phyloP scores from a whole-genome alignment of 2,797 vertebrate genomes.

The Rhinophrynus dorsalis region DNA sequence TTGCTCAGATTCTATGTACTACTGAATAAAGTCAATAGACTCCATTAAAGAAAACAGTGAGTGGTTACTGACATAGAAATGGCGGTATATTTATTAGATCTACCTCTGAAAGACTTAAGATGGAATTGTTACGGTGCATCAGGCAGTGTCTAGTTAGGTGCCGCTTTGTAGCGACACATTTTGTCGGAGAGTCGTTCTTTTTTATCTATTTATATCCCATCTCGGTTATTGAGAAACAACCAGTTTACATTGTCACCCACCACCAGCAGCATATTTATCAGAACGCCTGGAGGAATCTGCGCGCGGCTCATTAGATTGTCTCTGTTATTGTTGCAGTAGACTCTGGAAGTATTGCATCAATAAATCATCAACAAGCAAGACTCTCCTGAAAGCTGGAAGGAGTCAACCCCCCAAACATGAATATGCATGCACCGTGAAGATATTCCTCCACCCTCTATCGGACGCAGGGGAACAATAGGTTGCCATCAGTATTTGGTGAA shows the following conservation, averaged over 20 bases:
- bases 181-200: neutral
- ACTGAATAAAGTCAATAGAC: neutral
- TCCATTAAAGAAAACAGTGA: neutral
- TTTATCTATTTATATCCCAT: constrained; percentile 16
- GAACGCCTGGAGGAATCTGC: constrained; percentile 21
- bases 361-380: constrained; percentile 22
- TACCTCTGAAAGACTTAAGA: neutral
- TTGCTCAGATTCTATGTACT: no score
- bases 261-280: constrained; percentile 22
- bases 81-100: neutral
- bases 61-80: neutral
- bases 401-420: no score
- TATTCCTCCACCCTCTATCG: neutral
- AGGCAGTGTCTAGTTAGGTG: neutral
- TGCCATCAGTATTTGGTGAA: no score
- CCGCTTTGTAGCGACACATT: neutral
- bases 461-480: no score
- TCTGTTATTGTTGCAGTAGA: constrained; percentile 23
- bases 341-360: constrained; percentile 31
- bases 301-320: constrained; percentile 34
- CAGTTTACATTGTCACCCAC: neutral
- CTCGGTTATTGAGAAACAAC: constrained; percentile 9
- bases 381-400: neutral
- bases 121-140: neutral
- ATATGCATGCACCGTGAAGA: neutral